Evolutionary conservation across 2,888 invertebrate genomes (phyloP).

Genomic region (Schizotus pectinicornis): DNA sequence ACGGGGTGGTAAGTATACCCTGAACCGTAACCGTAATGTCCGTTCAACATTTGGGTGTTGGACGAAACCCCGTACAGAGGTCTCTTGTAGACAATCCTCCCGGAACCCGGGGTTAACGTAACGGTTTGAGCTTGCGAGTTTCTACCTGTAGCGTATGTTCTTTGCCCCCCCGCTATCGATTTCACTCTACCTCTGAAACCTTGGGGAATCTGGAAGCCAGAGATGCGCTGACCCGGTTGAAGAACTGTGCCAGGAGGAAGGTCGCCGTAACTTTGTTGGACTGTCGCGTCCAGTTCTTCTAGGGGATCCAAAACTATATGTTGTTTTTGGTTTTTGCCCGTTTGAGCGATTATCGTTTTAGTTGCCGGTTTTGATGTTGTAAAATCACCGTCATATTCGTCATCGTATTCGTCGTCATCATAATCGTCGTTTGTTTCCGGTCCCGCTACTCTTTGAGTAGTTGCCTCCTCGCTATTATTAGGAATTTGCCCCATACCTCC

Average conservation of each 20-base stretch:
- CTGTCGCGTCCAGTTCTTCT: slow-evolving; percentile 64
- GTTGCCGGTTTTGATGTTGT: slow-evolving; percentile 56
- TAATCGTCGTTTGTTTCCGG: slow-evolving; percentile 59
- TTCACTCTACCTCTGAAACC: slow-evolving; percentile 72
- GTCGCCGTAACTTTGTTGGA: slow-evolving; percentile 65
- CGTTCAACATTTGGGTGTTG: slow-evolving; percentile 48
- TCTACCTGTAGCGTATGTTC: slow-evolving; percentile 65
- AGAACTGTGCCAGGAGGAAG: slow-evolving; percentile 64
- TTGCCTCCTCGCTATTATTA: slow-evolving; percentile 1
- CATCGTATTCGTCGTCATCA: slow-evolving; percentile 53
- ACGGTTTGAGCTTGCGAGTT: slow-evolving; percentile 74
- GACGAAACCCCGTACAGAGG: slow-evolving; percentile 52
- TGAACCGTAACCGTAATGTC: slow-evolving; percentile 50
- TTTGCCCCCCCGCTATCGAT: slow-evolving; percentile 67
- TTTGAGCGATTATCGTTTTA: slow-evolving; percentile 44
- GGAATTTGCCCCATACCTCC: slow-evolving; percentile 4
- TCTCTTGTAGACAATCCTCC: slow-evolving; percentile 50
- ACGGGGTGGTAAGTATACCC: slow-evolving; percentile 53
- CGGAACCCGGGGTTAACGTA: slow-evolving; percentile 53
- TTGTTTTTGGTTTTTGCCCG: slow-evolving; percentile 63
- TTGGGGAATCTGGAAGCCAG: slow-evolving; percentile 68
- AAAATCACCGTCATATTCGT: slow-evolving; percentile 59
- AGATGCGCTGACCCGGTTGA: slow-evolving; percentile 70
- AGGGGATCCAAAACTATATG: slow-evolving; percentile 67
- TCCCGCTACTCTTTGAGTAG: slow-evolving; percentile 51